phyloP scores from a whole-genome alignment of 2,888 invertebrate genomes.

The Drosophila austrosaltans region DNA sequence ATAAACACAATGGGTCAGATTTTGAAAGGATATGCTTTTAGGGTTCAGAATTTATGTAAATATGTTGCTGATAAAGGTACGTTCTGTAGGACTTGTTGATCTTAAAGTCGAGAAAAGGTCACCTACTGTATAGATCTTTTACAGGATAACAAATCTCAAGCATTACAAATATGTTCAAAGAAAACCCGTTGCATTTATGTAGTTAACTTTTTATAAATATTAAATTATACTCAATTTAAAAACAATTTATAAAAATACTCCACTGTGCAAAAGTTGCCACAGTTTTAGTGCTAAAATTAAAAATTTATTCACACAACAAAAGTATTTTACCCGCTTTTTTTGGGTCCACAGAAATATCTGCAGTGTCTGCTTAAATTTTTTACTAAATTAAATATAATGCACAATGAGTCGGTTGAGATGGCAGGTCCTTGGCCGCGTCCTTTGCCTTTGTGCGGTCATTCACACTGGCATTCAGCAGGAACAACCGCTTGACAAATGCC shows the following conservation, averaged over 20 bases:
- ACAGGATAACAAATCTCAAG: no score
- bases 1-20: constrained; percentile 33
- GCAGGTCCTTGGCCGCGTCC: constrained; percentile 10
- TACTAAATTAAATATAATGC: constrained; percentile 48
- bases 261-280: no score
- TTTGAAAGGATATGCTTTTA: not conserved
- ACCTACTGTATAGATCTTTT: no score
- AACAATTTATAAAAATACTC: no score
- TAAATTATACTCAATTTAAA: no score
- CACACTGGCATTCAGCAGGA: constrained; percentile 16
- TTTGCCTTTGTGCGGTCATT: constrained; percentile 26
- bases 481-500: constrained; percentile 68
- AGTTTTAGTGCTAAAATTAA: not conserved
- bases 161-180: no score
- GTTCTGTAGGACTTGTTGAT: not conserved
- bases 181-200: no score
- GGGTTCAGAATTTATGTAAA: not conserved
- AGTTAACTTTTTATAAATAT: not conserved
- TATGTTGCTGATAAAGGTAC: not conserved
- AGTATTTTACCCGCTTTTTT: constrained; percentile 13
- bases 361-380: constrained; percentile 32
- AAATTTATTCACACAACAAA: constrained; percentile 5
- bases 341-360: not conserved
- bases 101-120: not conserved
- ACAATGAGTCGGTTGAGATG: constrained; percentile 32